Evolutionary conservation across 2,113 vertebrate species (phyloP).

Genomic region (Polypterus senegalus): DNA sequence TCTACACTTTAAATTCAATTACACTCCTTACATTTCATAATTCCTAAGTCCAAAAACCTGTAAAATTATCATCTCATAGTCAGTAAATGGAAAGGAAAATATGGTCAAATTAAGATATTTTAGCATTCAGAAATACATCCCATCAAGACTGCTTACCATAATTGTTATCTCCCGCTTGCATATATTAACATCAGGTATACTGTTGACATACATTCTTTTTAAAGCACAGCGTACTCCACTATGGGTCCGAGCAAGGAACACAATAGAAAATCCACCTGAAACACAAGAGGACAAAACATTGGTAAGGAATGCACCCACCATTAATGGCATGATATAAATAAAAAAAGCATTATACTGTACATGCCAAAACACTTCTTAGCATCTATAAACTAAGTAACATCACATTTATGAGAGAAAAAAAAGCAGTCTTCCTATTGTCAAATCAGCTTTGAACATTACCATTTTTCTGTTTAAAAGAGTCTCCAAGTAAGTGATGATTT

Average conservation of each 20-base stretch:
- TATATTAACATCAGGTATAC: slow-evolving; percentile 72
- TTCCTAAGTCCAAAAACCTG: not conserved
- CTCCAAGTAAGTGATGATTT: too few relatives aligned
- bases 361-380: too few relatives aligned
- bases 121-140: not conserved
- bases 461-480: too few relatives aligned
- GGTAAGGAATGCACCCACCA: too few relatives aligned
- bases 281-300: not conserved
- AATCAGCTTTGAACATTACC: too few relatives aligned
- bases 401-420: too few relatives aligned
- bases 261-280: slow-evolving; percentile 87
- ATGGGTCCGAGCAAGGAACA: slow-evolving; percentile 82
- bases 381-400: too few relatives aligned
- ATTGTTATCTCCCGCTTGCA: slow-evolving; percentile 94
- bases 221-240: slow-evolving; percentile 76
- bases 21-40: not conserved
- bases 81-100: too few relatives aligned
- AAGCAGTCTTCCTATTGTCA: too few relatives aligned
- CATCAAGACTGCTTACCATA: slow-evolving; percentile 64
- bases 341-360: too few relatives aligned
- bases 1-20: not conserved
- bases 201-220: slow-evolving; percentile 95
- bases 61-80: slow-evolving; percentile 1
- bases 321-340: too few relatives aligned
- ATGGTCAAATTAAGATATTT: rapidly evolving